These are phyloP conservation scores for Coelinius sp. DNA, from an alignment of 2,888 invertebrate species.

Conservation along the genomic window DNA sequence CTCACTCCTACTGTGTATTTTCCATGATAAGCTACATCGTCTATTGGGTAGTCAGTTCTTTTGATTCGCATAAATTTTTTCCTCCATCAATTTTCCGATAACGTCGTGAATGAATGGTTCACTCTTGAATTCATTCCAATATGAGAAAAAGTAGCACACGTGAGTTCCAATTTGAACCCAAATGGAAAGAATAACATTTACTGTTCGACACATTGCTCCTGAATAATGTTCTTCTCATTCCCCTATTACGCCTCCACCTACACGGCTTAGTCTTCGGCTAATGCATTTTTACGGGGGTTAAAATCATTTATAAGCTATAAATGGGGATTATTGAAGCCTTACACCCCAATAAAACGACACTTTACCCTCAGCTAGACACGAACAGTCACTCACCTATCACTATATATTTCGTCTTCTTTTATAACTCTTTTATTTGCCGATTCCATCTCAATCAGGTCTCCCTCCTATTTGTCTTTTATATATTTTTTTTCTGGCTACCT, in stretches of 20 bases:
- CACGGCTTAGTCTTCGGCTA: slow-evolving; percentile 54
- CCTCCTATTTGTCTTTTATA: not conserved
- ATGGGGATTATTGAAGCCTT: slow-evolving; percentile 67
- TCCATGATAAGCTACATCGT: too few species aligned
- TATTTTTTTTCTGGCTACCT: slow-evolving; percentile 3
- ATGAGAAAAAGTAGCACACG: not conserved
- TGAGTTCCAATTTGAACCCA: not conserved
- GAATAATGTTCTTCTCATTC: not conserved
- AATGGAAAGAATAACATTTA: slow-evolving; percentile 31
- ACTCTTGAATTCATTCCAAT: not conserved
- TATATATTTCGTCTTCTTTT: slow-evolving; percentile 50
- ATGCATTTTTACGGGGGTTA: slow-evolving; percentile 68
- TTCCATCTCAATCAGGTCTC: slow-evolving; percentile 70
- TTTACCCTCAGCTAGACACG: slow-evolving; percentile 63
- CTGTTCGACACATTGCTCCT: slow-evolving; percentile 35
- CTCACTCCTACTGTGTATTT: too few species aligned
- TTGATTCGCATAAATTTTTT: too few species aligned
- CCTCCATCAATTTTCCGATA: too few species aligned
- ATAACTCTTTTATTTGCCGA: slow-evolving; percentile 70
- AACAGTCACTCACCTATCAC: slow-evolving; percentile 61
- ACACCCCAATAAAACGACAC: slow-evolving; percentile 68
- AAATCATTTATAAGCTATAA: slow-evolving; percentile 71
- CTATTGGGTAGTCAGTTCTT: too few species aligned
- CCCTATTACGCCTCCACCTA: not conserved
- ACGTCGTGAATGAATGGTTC: too few species aligned